phyloP scores from a whole-genome alignment of 2,888 invertebrate species.

The Lepetodrilus schrolli region DNA sequence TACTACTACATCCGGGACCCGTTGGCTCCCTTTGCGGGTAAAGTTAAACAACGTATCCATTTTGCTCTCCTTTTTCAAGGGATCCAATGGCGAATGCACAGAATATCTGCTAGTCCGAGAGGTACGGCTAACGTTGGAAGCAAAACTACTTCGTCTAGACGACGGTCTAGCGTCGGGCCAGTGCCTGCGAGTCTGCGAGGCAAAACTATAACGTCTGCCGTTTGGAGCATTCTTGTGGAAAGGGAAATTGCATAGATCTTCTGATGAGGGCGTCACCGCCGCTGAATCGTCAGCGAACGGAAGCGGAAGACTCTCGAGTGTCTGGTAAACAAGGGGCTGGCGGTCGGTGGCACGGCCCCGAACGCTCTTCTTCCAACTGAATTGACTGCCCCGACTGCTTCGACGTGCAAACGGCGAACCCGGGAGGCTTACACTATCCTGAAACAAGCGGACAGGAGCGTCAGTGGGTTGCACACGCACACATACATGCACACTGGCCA shows the following conservation, averaged over 20 bases:
- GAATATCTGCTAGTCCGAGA: conserved; percentile 79
- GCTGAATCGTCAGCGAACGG: conserved; percentile 98
- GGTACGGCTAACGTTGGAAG: conserved; percentile 59
- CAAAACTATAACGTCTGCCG: conserved; percentile 90
- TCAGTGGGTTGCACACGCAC: conserved; percentile 22
- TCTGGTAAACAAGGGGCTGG: conserved; percentile 93
- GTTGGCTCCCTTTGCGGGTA: conserved; percentile 64
- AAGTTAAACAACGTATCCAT: conserved; percentile 58
- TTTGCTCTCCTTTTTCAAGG: conserved; percentile 55
- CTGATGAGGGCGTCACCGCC: conserved; percentile 97
- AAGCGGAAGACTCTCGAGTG: conserved; percentile 83
- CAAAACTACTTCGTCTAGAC: conserved; percentile 59
- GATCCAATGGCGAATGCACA: conserved; percentile 93
- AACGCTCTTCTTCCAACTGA: conserved; percentile 58
- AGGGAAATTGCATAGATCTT: conserved; percentile 80
- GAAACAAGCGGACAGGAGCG: conserved; percentile 66
- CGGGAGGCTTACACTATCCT: conserved; percentile 97
- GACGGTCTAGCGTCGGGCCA: conserved; percentile 34
- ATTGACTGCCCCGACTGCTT: conserved; percentile 85
- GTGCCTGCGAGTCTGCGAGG: conserved; percentile 87
- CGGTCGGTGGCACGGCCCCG: conserved; percentile 81
- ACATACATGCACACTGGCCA: background rate
- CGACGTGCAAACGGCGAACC: conserved; percentile 96
- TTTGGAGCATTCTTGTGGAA: conserved; percentile 80
- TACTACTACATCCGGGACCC: conserved; percentile 72